These are phyloP conservation scores for Macrochelys suwanniensis DNA, from an alignment of 2,797 vertebrate genomes.

Conservation along the genomic window DNA sequence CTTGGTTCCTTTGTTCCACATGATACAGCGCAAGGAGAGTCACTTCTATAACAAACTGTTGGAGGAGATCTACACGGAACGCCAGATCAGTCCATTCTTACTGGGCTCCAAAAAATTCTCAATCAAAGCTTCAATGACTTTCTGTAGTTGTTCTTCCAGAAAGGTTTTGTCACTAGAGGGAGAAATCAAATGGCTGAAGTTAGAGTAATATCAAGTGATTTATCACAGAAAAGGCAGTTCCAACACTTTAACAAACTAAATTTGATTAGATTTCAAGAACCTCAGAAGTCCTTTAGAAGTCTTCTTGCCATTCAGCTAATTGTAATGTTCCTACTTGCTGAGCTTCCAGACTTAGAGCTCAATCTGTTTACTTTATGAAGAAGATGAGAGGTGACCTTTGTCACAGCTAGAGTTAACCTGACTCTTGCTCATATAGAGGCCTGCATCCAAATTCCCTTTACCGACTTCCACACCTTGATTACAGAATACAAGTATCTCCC, in stretches of 20 bases:
- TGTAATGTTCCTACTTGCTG: fast-evolving
- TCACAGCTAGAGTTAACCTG: too few species aligned
- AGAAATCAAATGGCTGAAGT: background rate
- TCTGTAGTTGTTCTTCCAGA: conserved; percentile 88
- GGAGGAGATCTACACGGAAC: conserved; percentile 76
- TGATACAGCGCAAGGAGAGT: background rate
- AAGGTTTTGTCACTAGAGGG: conserved; percentile 82
- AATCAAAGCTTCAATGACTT: conserved; percentile 85
- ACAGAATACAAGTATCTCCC: background rate
- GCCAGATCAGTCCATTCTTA: conserved; percentile 90
- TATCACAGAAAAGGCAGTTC: background rate
- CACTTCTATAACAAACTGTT: fast-evolving
- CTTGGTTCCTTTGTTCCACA: conserved; percentile 42
- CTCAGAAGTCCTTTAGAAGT: background rate
- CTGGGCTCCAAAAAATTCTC: conserved; percentile 92
- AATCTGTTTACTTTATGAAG: background rate
- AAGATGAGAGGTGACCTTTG: fast-evolving
- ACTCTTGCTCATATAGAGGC: too few species aligned
- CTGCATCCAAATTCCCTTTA: too few species aligned
- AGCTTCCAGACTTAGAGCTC: fast-evolving
- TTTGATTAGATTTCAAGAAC: background rate
- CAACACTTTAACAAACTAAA: background rate
- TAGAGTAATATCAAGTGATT: background rate
- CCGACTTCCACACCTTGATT: background rate
- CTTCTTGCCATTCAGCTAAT: too few species aligned